phyloP scores from a whole-genome alignment of 2,113 vertebrate species.

The Ictalurus punctatus region DNA sequence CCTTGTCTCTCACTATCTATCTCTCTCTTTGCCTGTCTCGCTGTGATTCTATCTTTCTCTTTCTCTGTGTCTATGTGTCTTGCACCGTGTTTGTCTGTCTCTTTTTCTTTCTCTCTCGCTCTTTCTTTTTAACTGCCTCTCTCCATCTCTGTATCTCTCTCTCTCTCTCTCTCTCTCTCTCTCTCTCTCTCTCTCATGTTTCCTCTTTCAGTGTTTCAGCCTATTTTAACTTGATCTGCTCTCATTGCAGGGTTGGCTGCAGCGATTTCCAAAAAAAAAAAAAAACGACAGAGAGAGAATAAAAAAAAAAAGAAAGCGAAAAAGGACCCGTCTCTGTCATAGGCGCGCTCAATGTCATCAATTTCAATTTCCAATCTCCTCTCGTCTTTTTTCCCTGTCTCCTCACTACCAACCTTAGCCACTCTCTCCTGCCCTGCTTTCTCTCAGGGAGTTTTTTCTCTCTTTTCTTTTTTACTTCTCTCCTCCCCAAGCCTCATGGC shows the following conservation, averaged over 20 bases:
- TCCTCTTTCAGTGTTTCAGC: slow-evolving; percentile 53
- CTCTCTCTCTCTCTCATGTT: slow-evolving; percentile 33
- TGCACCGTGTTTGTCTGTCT: slow-evolving; percentile 34
- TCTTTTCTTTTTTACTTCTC: neutral
- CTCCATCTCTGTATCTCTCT: slow-evolving; percentile 11
- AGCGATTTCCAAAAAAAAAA: slow-evolving; percentile 52
- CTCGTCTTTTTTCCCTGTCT: slow-evolving; percentile 49
- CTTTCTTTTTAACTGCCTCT: slow-evolving; percentile 37
- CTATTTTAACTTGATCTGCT: slow-evolving; percentile 72
- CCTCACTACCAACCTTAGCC: slow-evolving; percentile 44
- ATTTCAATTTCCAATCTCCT: slow-evolving; percentile 91
- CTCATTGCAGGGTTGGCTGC: slow-evolving; percentile 68
- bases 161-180: slow-evolving; percentile 1
- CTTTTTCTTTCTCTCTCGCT: slow-evolving; percentile 19
- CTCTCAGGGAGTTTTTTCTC: slow-evolving; percentile 48
- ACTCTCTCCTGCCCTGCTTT: slow-evolving; percentile 49
- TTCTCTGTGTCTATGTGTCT: slow-evolving; percentile 41
- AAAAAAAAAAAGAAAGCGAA: slow-evolving; percentile 43
- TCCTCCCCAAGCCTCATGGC: slow-evolving; percentile 47
- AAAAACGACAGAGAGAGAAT: slow-evolving; percentile 44
- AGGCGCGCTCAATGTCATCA: slow-evolving; percentile 93
- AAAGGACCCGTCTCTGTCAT: slow-evolving; percentile 66
- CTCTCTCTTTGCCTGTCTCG: slow-evolving; percentile 43
- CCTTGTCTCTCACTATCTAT: neutral
- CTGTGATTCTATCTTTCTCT: slow-evolving; percentile 42